Evolutionary conservation across 2,113 vertebrate species (phyloP).

Genomic region (Polypterus senegalus): DNA sequence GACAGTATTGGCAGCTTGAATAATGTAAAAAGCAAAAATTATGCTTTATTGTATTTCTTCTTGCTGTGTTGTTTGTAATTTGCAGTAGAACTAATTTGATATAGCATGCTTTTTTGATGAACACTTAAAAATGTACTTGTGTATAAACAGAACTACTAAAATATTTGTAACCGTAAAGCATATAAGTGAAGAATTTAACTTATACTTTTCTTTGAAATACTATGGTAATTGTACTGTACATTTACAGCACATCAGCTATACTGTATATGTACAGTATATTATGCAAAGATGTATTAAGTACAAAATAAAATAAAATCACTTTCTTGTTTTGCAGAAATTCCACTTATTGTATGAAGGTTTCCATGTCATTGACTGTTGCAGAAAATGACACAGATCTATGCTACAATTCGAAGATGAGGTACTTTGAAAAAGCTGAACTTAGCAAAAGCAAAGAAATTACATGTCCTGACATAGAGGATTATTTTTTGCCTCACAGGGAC

Average conservation of each 20-base stretch:
- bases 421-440: constrained; percentile 90
- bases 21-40: too few species aligned
- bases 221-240: background rate
- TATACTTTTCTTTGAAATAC: background rate
- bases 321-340: constrained; percentile 73
- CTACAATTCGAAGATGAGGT: constrained; percentile 97
- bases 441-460: constrained; percentile 94
- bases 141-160: background rate
- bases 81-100: too few species aligned
- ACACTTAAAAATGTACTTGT: background rate
- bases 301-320: constrained; percentile 14
- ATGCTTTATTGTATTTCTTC: too few species aligned
- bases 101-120: too few species aligned
- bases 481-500: constrained; percentile 70
- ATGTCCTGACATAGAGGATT: constrained; percentile 86
- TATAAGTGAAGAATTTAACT: background rate
- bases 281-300: background rate
- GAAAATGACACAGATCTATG: constrained; percentile 94
- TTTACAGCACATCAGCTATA: background rate
- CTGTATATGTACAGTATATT: background rate
- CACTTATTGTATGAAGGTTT: constrained; percentile 98
- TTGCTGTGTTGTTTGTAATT: too few species aligned
- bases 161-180: background rate
- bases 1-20: too few species aligned
- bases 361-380: constrained; percentile 87